phyloP scores from a whole-genome alignment of 2,113 vertebrate genomes.

The Phylloscopus trochilus region DNA sequence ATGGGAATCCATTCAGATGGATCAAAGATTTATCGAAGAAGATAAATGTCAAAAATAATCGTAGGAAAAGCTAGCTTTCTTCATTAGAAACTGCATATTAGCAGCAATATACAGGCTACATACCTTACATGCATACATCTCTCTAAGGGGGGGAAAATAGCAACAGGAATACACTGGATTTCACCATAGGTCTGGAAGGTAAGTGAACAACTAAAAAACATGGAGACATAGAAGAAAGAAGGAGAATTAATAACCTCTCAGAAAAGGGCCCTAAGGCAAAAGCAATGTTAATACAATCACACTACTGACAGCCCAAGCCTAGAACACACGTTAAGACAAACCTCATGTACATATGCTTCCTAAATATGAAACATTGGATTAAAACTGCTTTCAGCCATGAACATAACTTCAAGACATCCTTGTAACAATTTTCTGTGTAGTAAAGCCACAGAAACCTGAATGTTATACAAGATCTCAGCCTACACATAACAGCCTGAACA shows the following conservation, averaged over 20 bases:
- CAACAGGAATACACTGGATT: neutral
- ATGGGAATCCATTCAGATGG: too few species aligned
- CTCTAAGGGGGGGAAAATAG: neutral
- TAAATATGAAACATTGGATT: neutral
- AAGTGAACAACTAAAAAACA: neutral
- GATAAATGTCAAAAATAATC: neutral
- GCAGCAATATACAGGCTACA: neutral
- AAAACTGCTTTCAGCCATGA: neutral
- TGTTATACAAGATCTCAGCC: neutral
- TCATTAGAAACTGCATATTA: neutral
- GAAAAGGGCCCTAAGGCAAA: neutral
- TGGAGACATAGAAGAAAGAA: neutral
- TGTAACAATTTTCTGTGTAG: neutral
- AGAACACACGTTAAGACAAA: neutral
- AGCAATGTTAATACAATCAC: neutral
- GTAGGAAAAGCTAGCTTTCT: neutral
- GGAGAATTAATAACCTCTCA: neutral
- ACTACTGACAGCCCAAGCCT: neutral
- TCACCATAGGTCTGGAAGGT: neutral
- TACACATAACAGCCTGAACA: neutral
- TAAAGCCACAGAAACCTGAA: neutral
- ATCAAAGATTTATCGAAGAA: too few species aligned
- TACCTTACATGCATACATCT: neutral
- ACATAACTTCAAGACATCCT: neutral
- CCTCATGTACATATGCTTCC: neutral